phyloP scores from a whole-genome alignment of 2,797 vertebrate species.

The Monodelphis domestica region DNA sequence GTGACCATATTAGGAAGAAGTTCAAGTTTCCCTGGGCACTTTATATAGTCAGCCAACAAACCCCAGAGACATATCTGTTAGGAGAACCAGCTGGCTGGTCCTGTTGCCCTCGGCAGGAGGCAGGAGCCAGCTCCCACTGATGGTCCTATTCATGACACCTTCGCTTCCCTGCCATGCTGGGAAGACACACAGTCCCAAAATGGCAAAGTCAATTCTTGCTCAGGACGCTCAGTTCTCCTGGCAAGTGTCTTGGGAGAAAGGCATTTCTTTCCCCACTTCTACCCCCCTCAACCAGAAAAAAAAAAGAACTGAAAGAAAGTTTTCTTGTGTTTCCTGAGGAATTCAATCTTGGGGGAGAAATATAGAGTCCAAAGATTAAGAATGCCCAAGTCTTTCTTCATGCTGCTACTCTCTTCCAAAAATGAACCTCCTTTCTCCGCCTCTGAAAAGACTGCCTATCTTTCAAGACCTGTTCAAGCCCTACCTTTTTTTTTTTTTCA shows the following conservation, averaged over 20 bases:
- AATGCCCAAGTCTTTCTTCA: neutral
- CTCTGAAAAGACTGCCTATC: neutral
- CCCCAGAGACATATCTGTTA: accelerated
- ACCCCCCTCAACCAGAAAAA: too few relatives aligned
- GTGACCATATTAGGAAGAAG: constrained; percentile 85
- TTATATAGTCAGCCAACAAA: constrained; percentile 79
- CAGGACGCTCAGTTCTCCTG: neutral
- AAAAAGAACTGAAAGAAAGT: neutral
- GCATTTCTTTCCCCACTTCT: neutral
- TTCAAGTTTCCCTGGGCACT: constrained; percentile 61
- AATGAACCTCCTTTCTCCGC: neutral
- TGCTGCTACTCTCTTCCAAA: neutral
- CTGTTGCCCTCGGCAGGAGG: neutral
- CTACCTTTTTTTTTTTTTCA: neutral
- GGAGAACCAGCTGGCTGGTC: neutral
- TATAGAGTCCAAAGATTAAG: neutral
- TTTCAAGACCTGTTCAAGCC: neutral
- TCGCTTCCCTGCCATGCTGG: neutral
- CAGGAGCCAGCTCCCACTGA: neutral
- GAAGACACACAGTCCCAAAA: neutral
- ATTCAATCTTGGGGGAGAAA: neutral
- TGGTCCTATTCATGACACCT: neutral
- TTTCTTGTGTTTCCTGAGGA: neutral
- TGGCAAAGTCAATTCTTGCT: neutral
- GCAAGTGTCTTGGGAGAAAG: neutral